A percentile compares a stretch with the other conserved stretches of the same genome.
phyloP scores from a whole-genome alignment of 1,140 invertebrate species.

The Oscheius sp. region DNA sequence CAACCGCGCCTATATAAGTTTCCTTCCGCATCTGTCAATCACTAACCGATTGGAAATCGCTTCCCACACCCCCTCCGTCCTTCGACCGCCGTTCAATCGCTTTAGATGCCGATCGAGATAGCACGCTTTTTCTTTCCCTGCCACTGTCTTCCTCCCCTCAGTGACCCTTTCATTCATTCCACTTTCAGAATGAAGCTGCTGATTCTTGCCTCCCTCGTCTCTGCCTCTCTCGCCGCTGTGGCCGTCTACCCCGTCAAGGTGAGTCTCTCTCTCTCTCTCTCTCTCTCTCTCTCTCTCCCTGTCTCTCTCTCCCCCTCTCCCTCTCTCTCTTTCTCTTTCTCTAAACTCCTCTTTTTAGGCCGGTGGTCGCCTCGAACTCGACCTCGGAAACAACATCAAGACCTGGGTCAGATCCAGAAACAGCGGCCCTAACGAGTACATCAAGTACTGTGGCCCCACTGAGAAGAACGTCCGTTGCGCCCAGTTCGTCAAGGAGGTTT shows the following conservation, averaged over 20 bases:
- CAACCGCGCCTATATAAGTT: too few species aligned
- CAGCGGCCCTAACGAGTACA: not conserved
- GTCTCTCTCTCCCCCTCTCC: not conserved
- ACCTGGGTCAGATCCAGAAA: not conserved
- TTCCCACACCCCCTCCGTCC: too few species aligned
- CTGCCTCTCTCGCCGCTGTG: not conserved
- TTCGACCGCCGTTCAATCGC: too few species aligned
- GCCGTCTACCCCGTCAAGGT: conserved; percentile 3
- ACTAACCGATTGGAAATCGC: too few species aligned
- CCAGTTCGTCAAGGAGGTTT: not conserved
- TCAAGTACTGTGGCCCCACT: not conserved
- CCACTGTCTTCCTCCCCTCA: too few species aligned
- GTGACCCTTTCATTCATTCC: too few species aligned
- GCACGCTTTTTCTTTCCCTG: too few species aligned
- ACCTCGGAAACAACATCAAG: not conserved
- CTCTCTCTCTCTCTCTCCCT: too few species aligned
- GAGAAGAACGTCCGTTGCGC: not conserved
- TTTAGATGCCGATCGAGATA: too few species aligned
- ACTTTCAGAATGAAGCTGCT: not conserved
- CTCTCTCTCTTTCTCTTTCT: too few species aligned
- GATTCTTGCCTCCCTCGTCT: not conserved
- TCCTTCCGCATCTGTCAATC: too few species aligned
- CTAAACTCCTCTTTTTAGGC: too few species aligned
- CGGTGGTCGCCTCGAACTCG: not conserved
- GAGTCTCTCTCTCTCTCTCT: not conserved